A percentile compares a stretch with the other conserved stretches of the same genome.
Conservation (phyloP, 1,140 invertebrate genomes). For the Macrostomum lignano region DNA sequence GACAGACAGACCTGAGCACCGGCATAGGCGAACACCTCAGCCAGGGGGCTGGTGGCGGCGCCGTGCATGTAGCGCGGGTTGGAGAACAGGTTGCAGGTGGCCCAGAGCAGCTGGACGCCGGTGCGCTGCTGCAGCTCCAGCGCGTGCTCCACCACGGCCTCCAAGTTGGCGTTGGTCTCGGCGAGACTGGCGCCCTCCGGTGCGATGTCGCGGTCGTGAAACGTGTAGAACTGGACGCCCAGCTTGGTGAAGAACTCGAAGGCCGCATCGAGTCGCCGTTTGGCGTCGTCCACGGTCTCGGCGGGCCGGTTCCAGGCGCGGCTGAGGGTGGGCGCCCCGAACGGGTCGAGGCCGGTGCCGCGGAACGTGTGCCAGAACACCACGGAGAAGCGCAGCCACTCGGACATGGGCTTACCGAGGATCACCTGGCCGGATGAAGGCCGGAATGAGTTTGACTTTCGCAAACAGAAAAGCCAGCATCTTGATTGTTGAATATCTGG, state of each 20-base stretch:
- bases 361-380: constrained; percentile 32
- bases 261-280: constrained; percentile 33
- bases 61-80: constrained; percentile 34
- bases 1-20: no score
- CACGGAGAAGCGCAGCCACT: constrained; percentile 37
- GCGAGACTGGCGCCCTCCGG: constrained; percentile 25
- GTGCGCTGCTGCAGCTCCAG: constrained; percentile 31
- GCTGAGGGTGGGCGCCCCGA: constrained; percentile 28
- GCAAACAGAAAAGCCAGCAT: constrained; percentile 11
- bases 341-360: constrained; percentile 29
- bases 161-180: constrained; percentile 32
- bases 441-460: no score
- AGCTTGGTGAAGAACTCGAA: constrained; percentile 38
- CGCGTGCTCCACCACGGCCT: constrained; percentile 34
- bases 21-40: constrained; percentile 33
- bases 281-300: constrained; percentile 33
- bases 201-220: constrained; percentile 31
- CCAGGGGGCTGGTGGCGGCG: constrained; percentile 34
- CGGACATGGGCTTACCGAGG: constrained; percentile 33
- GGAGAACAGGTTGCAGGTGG: constrained; percentile 35
- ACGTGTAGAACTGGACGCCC: constrained; percentile 36
- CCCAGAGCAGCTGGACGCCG: constrained; percentile 36
- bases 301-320: constrained; percentile 35
- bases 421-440: constrained; percentile 23
- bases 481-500: constrained; percentile 9